Percentiles rank a stretch among this genome's conserved stretches.
Evolutionary conservation across 37 sponge, comb jelly and placozoan genomes (phyloP).

Genomic region (Spongia lamella): DNA sequence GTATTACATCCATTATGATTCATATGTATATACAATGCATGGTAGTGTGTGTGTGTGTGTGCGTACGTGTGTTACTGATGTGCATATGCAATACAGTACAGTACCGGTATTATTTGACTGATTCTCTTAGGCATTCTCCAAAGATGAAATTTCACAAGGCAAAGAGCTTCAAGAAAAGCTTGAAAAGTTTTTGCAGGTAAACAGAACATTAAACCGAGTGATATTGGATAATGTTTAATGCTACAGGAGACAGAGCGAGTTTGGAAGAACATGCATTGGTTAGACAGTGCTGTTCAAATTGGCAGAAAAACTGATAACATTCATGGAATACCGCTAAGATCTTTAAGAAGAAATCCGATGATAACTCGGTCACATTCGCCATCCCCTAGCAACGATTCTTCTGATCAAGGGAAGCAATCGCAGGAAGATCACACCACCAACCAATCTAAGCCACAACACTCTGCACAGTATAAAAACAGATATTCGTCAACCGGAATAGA

Average conservation of each 20-base stretch:
- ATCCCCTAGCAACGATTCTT: no score
- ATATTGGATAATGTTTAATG: no score
- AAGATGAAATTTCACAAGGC: slow-evolving; percentile 48
- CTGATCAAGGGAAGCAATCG: no score
- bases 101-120: no score
- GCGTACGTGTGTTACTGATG: neutral
- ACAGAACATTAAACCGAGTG: no score
- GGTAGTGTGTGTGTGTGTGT: neutral
- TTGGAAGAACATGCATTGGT: slow-evolving; percentile 75
- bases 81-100: neutral
- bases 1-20: no score
- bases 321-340: slow-evolving; percentile 2
- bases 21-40: no score
- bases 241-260: slow-evolving; percentile 50
- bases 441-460: no score
- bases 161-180: slow-evolving; percentile 29
- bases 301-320: slow-evolving; percentile 27
- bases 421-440: no score
- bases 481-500: neutral
- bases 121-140: slow-evolving; percentile 76
- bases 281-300: slow-evolving; percentile 65
- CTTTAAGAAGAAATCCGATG: no score
- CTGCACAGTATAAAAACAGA: no score
- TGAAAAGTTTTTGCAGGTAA: slow-evolving; percentile 36
- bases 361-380: no score